A percentile compares a stretch with the other conserved stretches of the same genome.
These are phyloP conservation scores for Riptortus pedestris DNA, from an alignment of 1,140 invertebrate genomes.

Conservation along the genomic window DNA sequence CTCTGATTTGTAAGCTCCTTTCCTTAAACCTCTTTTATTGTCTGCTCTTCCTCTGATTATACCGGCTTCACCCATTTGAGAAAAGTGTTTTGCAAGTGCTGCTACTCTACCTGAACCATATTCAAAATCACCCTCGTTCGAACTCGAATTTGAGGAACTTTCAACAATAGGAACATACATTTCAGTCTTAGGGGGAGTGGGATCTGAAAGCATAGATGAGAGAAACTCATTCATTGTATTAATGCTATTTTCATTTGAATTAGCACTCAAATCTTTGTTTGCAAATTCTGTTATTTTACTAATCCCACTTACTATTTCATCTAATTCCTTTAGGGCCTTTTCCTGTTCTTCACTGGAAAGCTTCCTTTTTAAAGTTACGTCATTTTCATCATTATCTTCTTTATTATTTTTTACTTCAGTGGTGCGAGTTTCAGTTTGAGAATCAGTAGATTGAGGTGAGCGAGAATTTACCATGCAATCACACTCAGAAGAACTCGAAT, in stretches of 20 bases:
- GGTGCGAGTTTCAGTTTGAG: neutral
- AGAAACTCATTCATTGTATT: conserved; percentile 17
- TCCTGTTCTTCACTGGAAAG: conserved; percentile 41
- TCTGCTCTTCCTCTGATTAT: conserved; percentile 35
- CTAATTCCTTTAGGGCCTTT: conserved; percentile 43
- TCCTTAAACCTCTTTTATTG: conserved; percentile 7
- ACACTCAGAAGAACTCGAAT: conserved; percentile 30
- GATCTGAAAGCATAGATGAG: conserved; percentile 8
- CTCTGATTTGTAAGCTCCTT: conserved; percentile 25
- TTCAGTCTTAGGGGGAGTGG: neutral
- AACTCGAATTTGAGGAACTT: neutral
- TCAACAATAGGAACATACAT: neutral
- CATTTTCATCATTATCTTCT: neutral
- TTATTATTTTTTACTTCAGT: neutral
- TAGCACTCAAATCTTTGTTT: conserved; percentile 6
- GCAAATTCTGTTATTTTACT: conserved; percentile 19
- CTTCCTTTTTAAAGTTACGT: conserved; percentile 22
- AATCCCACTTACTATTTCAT: conserved; percentile 37
- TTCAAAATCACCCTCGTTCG: conserved; percentile 25
- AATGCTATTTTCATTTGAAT: neutral
- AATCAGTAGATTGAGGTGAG: conserved; percentile 14
- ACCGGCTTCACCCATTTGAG: conserved; percentile 39
- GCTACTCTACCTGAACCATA: conserved; percentile 49
- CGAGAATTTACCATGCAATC: conserved; percentile 21
- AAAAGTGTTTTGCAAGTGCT: conserved; percentile 49